phyloP scores from a whole-genome alignment of 2,113 vertebrate genomes.

The Sarotherodon lohbergeri region DNA sequence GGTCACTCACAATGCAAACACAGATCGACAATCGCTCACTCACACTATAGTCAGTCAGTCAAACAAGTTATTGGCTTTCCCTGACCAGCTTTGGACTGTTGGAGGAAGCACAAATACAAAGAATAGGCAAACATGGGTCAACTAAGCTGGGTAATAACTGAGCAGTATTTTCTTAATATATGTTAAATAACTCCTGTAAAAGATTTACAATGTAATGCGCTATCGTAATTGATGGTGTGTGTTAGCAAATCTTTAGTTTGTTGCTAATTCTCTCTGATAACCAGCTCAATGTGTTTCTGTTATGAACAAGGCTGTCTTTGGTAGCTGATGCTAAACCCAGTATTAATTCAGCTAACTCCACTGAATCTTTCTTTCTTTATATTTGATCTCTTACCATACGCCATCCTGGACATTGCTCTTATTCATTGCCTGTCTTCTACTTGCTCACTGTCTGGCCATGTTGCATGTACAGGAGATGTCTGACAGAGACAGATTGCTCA shows the following conservation, averaged over 20 bases:
- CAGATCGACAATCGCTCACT: conserved; percentile 16
- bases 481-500: conserved; percentile 63
- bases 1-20: not conserved
- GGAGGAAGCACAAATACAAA: not conserved
- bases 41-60: not conserved
- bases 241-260: not conserved
- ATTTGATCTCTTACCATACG: conserved; percentile 9
- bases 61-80: not conserved
- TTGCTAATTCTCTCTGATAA: not conserved
- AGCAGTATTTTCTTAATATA: not conserved
- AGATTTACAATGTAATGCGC: not conserved
- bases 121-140: not conserved
- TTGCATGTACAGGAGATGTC: conserved; percentile 50
- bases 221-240: not conserved
- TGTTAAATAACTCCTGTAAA: not conserved
- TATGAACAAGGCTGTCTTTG: not conserved
- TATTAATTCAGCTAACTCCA: conserved; percentile 15
- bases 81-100: not conserved
- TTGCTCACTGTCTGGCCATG: conserved; percentile 52
- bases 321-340: not conserved
- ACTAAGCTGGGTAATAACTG: not conserved
- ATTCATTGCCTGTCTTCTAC: conserved; percentile 33
- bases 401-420: not conserved
- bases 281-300: not conserved
- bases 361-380: not conserved